Evolutionary conservation across 2,888 invertebrate species (phyloP).

Genomic region (Ligdia adustata): DNA sequence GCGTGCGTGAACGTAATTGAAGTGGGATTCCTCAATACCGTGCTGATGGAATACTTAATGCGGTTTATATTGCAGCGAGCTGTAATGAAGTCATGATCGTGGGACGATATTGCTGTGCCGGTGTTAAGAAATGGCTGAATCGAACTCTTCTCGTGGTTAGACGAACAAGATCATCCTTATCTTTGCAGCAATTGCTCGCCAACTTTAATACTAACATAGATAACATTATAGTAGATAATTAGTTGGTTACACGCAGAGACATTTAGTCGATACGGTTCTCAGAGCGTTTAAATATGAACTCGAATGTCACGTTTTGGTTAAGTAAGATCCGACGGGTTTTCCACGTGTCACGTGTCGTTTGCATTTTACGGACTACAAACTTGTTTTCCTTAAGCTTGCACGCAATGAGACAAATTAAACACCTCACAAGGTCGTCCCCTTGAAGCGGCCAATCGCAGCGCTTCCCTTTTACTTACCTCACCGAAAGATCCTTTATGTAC

Average conservation of each 20-base stretch:
- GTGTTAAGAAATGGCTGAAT: conserved; percentile 1
- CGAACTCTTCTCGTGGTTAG: conserved; percentile 4
- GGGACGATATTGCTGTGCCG: conserved; percentile 15
- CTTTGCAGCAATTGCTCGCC: too few species aligned
- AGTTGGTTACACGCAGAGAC: too few species aligned
- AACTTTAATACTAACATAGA: too few species aligned
- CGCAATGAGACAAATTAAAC: conserved; percentile 21
- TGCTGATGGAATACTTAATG: conserved; percentile 32
- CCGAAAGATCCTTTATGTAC: conserved; percentile 19
- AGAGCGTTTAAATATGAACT: conserved; percentile 11
- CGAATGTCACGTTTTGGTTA: conserved; percentile 11
- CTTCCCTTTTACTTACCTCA: conserved; percentile 21
- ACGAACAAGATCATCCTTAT: neutral
- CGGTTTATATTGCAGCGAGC: conserved; percentile 31
- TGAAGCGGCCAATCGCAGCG: conserved; percentile 16
- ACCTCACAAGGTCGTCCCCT: conserved; percentile 23
- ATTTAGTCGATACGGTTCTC: too few species aligned
- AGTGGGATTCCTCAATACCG: conserved; percentile 33
- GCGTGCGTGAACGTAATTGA: conserved; percentile 53
- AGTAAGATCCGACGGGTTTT: conserved; percentile 11
- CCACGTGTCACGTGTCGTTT: conserved; percentile 5
- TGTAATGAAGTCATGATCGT: conserved; percentile 36
- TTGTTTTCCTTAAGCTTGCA: conserved; percentile 22
- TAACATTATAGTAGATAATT: too few species aligned
- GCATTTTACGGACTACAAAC: conserved; percentile 13